Base-by-base conservation (phyloP, 2,113 vertebrate genomes). In the Chauna torquata region DNA sequence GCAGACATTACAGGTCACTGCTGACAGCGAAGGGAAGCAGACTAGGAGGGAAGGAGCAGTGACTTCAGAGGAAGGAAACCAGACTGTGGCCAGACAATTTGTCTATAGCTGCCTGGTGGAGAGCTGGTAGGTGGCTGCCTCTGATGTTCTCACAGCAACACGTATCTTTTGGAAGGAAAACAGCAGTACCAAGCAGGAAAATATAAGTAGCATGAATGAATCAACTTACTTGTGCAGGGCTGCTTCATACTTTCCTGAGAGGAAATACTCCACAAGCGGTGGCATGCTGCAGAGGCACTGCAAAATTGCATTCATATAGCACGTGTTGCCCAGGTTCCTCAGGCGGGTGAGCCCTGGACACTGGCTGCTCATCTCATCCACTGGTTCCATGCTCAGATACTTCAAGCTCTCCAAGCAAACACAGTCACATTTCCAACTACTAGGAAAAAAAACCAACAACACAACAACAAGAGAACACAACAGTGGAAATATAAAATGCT, bases 281-380 rank as follows among this genome's bases (percentile, higher is more conserved):
- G 98, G 96, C 1, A 99, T 80, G 61, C 98, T 98, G 90, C 98
- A 98, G 52, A 99, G 98, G 87, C 99, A 98, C 96, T 99, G 99
- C 49, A 99, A 30, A 38, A 98, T 96, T 0, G 98, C 98, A 0
- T 99, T 99, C 96, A 99, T 96, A 96, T 99, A 99, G 97, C 99
- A 99, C 0, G 98, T 99, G 97, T 99, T 99, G 55, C 99, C 98
- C 24, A 98, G 94, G 87, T 99, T 99, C 14, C 96, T 92, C 70
- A 99, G 97, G 62, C 99, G 99, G 0, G 98, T 98, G 30, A 98
- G 98, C 8, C 98, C 97, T 8, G 95, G 88, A 6, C 34, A 8
- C 12, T 27, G 89, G 28, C 70, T 89, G 49, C 22, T 82, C 74
- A 2, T 3, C 17, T 88, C 66, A 30, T 80, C 86, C 11, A 69